These are phyloP conservation scores for Mormyrus iriodes DNA, from an alignment of 2,113 vertebrate genomes.

Conservation along the genomic window DNA sequence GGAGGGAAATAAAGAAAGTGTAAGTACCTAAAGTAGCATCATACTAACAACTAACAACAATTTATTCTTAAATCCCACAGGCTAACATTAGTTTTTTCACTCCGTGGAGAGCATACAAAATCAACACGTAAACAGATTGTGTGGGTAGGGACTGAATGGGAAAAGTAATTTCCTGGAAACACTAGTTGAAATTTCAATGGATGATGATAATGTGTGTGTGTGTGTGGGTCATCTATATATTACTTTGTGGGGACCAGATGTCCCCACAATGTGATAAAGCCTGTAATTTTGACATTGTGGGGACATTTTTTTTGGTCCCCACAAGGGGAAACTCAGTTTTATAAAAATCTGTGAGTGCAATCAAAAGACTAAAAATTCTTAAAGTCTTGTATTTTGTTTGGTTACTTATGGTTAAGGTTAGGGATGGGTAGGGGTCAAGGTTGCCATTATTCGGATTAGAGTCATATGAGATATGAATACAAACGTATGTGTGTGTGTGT, in stretches of 20 bases:
- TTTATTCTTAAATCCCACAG: neutral
- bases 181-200: neutral
- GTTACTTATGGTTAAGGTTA: neutral
- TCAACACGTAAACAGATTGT: neutral
- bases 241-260: neutral
- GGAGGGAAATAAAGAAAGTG: too few species aligned
- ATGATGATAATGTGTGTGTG: neutral
- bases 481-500: neutral
- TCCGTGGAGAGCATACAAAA: neutral
- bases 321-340: too few species aligned
- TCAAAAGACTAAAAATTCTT: neutral
- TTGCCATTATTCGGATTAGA: too few species aligned
- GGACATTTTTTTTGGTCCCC: neutral
- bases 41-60: too few species aligned
- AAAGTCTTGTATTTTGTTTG: neutral
- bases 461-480: neutral
- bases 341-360: neutral
- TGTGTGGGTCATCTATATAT: neutral
- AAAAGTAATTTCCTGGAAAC: neutral
- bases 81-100: neutral
- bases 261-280: too few species aligned
- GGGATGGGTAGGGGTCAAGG: neutral
- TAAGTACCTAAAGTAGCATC: too few species aligned
- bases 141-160: neutral
- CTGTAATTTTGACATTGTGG: neutral